These are phyloP conservation scores for Hippocampus zosterae DNA, from an alignment of 2,113 vertebrate genomes.

Conservation along the genomic window DNA sequence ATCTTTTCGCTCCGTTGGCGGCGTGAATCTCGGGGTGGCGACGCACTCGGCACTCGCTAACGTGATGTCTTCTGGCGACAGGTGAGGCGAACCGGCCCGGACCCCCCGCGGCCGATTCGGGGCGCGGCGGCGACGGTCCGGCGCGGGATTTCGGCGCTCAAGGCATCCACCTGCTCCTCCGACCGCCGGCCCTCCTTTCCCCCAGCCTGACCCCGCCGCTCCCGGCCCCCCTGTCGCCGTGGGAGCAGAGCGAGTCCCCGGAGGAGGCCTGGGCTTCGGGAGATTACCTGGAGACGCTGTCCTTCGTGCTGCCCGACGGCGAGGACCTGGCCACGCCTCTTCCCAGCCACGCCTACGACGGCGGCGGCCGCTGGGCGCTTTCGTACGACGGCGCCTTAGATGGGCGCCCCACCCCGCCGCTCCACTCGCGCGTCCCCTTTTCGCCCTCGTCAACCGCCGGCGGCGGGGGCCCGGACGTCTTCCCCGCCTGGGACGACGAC, in stretches of 20 bases:
- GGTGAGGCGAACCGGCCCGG: constrained; percentile 39
- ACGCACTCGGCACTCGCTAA: not conserved
- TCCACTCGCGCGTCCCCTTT: constrained; percentile 47
- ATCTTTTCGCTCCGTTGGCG: too few relatives aligned
- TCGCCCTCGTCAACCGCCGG: constrained; percentile 59
- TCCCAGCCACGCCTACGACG: constrained; percentile 63
- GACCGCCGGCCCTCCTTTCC: constrained; percentile 68
- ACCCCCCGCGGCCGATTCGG: constrained; percentile 19
- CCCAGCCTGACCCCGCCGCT: constrained; percentile 68
- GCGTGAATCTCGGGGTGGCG: too few relatives aligned
- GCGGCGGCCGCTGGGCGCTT: too few relatives aligned
- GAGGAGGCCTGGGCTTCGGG: constrained; percentile 82
- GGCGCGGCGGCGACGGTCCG: constrained; percentile 32
- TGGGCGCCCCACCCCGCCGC: constrained; percentile 49
- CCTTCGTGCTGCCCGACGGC: constrained; percentile 65
- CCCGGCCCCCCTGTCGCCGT: constrained; percentile 66
- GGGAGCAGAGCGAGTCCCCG: constrained; percentile 56
- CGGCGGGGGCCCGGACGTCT: constrained; percentile 47
- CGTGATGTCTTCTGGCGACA: constrained; percentile 5
- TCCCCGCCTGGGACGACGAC: constrained; percentile 58
- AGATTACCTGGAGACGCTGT: constrained; percentile 79
- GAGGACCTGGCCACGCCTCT: constrained; percentile 70
- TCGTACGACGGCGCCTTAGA: constrained; percentile 65
- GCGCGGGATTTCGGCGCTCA: constrained; percentile 64
- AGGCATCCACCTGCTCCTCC: constrained; percentile 73